Percentiles rank a stretch among this genome's conserved stretches.
These are phyloP conservation scores for Struthidea cinerea DNA, from an alignment of 2,113 vertebrate species.

Conservation along the genomic window DNA sequence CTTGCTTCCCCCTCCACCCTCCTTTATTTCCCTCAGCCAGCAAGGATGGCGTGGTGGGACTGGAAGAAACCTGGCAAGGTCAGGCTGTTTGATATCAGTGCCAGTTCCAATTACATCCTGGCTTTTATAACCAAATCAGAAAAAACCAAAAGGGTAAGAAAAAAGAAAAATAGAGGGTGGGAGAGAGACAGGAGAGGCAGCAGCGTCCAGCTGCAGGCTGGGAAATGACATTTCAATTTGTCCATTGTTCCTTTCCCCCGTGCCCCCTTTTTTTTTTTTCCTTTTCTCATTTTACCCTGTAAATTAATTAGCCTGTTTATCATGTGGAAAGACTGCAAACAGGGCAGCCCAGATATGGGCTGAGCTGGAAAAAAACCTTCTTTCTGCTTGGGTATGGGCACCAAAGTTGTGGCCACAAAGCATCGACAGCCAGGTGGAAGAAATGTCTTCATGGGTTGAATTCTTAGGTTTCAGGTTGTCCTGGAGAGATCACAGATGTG, in stretches of 20 bases:
- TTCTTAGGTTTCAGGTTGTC: background rate
- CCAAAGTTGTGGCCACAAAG: background rate
- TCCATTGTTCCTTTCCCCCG: constrained; percentile 9
- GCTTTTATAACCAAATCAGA: constrained; percentile 79
- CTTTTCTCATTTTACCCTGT: constrained; percentile 26
- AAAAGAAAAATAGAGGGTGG: background rate
- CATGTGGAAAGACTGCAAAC: constrained; percentile 11
- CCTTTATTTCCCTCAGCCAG: background rate
- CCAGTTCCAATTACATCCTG: constrained; percentile 76
- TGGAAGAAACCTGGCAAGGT: constrained; percentile 73
- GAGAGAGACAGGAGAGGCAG: constrained; percentile 3
- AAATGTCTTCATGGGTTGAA: background rate
- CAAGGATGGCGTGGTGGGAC: background rate
- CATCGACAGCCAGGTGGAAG: background rate
- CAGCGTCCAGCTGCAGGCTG: constrained; percentile 49
- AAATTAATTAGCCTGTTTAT: constrained; percentile 68
- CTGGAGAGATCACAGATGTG: background rate
- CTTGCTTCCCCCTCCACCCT: background rate
- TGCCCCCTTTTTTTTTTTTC: background rate
- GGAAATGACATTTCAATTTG: constrained; percentile 75
- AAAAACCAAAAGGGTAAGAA: constrained; percentile 51
- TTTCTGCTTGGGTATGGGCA: background rate
- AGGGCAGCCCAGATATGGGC: background rate
- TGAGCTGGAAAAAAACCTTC: background rate
- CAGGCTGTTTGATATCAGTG: constrained; percentile 71